Base-by-base conservation (phyloP, 2,888 invertebrate genomes). In the Malthinus flaveolus region DNA sequence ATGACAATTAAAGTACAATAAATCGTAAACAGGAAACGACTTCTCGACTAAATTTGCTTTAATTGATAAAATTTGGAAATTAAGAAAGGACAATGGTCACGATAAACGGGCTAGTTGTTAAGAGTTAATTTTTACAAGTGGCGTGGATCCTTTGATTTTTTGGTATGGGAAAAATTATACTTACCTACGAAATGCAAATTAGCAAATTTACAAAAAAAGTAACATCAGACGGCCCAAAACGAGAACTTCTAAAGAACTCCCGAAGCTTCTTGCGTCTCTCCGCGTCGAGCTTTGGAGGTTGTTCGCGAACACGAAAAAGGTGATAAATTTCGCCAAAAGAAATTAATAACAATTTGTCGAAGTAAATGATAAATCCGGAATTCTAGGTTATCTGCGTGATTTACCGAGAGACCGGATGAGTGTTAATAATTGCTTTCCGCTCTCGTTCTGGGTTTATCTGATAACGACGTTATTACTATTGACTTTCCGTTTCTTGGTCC, bases 351-450 rank as follows among this genome's bases (percentile, higher is more conserved):
- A 62, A 62, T 72, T 71, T 71, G 73, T 73, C 73, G 71, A 68
- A 70, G 70, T 71, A 71, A 70, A 71, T 69, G 69, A 69, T 70
- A 68, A 71, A 72, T 71, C 71, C 70, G 70, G 68, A 64, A 66
- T 68, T 61, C 57, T 66, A 68, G 71, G 66, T 75, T 75, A 75
- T 74, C 74, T 71, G 66, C 64, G 71, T 76, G 77, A 76, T 77
- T 77, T 77, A 76, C 67, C 72, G 70, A 67, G 70, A 70, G 71
- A 69, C 73, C 73, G 76, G 75, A 76, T 74, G 73, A 73, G 74
- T 68, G 72, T 73, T 73, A 75, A 74, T 74, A 75, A 75, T 74
- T 73, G 71, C 73, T 75, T 75, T 73, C 76, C 74, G 71, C 70
- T 71, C 71, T 69, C 70, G 68, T 71, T 68, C 66, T 64, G 69